Base-by-base conservation (phyloP, 2,888 invertebrate species). In the Bedellia somnulentella region DNA sequence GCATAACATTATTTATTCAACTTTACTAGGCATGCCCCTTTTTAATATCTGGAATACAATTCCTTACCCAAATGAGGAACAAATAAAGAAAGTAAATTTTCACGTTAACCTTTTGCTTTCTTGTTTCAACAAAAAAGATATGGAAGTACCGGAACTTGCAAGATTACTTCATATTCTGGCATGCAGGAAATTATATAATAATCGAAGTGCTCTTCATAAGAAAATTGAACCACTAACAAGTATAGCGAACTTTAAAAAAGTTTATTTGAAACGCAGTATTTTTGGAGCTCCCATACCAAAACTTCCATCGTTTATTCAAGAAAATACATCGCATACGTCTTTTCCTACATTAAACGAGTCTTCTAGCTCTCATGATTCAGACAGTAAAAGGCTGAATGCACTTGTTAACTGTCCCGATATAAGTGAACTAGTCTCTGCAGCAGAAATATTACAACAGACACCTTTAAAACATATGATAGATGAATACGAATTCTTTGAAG, bases 321-420 rank as follows among this genome's bases (percentile, higher is more conserved):
- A n/a, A n/a, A n/a, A n/a, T n/a, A n/a, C n/a, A n/a, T n/a, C n/a
- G n/a, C n/a, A n/a, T n/a, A n/a, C n/a, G n/a, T n/a, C n/a, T n/a
- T n/a, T n/a, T n/a, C n/a, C n/a, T n/a, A n/a, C n/a, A n/a, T n/a
- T n/a, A n/a, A n/a, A n/a, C n/a, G n/a, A n/a, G n/a, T n/a, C n/a
- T n/a, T n/a, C n/a, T n/a, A n/a, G n/a, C n/a, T n/a, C n/a, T n/a
- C n/a, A n/a, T n/a, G n/a, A n/a, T n/a, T n/a, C n/a, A n/a, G n/a
- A n/a, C n/a, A n/a, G n/a, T n/a, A n/a, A n/a, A n/a, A n/a, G n/a
- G n/a, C n/a, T n/a, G n/a, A n/a, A n/a, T n/a, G n/a, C n/a, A n/a
- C n/a, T n/a, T n/a, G 71, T 73, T 38, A 60, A 63, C 22, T 73
- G 67, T 38, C 64, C 71, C 5, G 71, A 71, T 41, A 53, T 75